These are phyloP conservation scores for Ianthella basta DNA, from an alignment of 37 sponge, comb jelly and placozoan species.

Conservation along the genomic window DNA sequence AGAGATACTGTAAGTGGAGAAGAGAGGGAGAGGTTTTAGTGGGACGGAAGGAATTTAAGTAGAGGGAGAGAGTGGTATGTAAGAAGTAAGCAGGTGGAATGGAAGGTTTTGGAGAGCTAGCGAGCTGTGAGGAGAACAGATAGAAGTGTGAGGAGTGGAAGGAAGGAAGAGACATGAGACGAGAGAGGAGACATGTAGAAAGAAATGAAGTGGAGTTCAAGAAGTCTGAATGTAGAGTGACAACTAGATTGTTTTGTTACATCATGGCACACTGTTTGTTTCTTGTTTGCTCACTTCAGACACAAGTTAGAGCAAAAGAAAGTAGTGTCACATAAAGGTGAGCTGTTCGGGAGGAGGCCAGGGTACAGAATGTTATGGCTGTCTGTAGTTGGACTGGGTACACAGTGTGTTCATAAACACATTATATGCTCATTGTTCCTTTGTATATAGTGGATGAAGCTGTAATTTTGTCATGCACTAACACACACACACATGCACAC, in stretches of 20 bases:
- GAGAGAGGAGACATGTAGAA: no score
- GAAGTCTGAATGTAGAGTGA: background rate
- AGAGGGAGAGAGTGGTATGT: no score
- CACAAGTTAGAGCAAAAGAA: background rate
- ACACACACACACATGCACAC: no score
- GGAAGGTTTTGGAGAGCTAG: background rate
- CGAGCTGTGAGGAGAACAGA: background rate
- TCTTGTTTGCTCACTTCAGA: background rate
- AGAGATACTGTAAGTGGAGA: background rate
- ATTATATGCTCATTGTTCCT: background rate
- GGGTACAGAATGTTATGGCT: no score
- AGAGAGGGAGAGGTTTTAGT: background rate
- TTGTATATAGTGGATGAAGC: background rate
- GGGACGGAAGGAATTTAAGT: no score
- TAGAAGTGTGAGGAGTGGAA: no score
- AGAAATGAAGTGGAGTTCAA: no score
- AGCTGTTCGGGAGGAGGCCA: no score
- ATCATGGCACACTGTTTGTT: background rate
- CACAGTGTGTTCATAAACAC: no score
- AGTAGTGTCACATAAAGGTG: conserved; percentile 17
- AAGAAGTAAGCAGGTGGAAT: background rate
- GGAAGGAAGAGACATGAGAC: no score
- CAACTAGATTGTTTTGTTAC: background rate
- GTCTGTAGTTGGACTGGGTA: no score
- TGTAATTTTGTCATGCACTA: no score